Conservation (phyloP, 2,888 invertebrate species). For the Drosophila multiciliata region DNA sequence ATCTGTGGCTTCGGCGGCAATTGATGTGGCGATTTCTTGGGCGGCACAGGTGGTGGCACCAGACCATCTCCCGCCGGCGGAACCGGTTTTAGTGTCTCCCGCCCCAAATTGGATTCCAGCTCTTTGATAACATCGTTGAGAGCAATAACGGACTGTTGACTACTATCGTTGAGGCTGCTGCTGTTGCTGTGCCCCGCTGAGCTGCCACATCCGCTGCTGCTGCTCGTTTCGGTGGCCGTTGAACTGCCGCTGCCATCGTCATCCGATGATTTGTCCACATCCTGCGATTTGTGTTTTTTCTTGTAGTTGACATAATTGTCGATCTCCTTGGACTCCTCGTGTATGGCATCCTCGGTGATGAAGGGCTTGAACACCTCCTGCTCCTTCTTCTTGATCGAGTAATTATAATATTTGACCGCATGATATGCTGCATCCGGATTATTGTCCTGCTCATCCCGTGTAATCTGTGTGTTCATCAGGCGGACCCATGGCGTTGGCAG, state of each 20-base stretch:
- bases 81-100: conserved; percentile 78
- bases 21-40: conserved; percentile 84
- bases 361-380: conserved; percentile 91
- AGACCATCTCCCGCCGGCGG: conserved; percentile 15
- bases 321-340: conserved; percentile 93
- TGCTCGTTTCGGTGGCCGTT: conserved; percentile 72
- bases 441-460: conserved; percentile 93
- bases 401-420: conserved; percentile 95
- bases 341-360: conserved; percentile 92
- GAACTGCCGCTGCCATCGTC: conserved; percentile 85
- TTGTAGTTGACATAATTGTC: conserved; percentile 91
- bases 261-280: conserved; percentile 83
- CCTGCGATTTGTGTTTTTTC: conserved; percentile 89
- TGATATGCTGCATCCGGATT: conserved; percentile 96
- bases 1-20: conserved; percentile 86
- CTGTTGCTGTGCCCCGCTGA: conserved; percentile 81
- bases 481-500: conserved; percentile 93
- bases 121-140: conserved; percentile 82
- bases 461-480: conserved; percentile 92
- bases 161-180: conserved; percentile 81
- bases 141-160: conserved; percentile 74
- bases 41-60: conserved; percentile 84
- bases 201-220: conserved; percentile 73
- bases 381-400: conserved; percentile 93
- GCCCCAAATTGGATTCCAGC: conserved; percentile 76